Percentiles rank a stretch among this genome's conserved stretches.
phyloP scores from a whole-genome alignment of 1,140 invertebrate species.

The Chrysoperla carnea region DNA sequence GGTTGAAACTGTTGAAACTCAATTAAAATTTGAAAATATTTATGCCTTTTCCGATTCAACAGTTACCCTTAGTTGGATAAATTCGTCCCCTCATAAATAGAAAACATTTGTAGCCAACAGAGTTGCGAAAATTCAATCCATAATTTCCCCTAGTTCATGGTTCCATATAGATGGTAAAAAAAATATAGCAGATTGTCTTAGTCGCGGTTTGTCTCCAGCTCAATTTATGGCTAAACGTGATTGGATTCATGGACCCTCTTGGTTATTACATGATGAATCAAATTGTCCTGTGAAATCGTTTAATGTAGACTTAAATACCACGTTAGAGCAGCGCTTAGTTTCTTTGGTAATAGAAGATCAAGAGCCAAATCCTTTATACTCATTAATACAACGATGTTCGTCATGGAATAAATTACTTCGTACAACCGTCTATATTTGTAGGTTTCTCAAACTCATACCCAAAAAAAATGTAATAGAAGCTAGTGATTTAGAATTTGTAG shows the following conservation, averaged over 20 bases:
- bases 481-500: no score
- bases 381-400: no score
- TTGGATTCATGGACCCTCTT: conserved; percentile 15
- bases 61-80: conserved; percentile 12
- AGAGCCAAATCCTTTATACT: no score
- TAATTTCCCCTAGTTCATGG: conserved; percentile 10
- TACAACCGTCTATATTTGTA: no score
- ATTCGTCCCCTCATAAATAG: conserved; percentile 5
- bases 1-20: background rate
- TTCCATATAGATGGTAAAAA: conserved; percentile 11
- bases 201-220: conserved; percentile 15
- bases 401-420: no score
- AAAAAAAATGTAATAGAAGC: no score
- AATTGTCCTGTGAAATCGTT: conserved; percentile 1
- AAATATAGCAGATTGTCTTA: conserved; percentile 22
- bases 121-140: conserved; percentile 14
- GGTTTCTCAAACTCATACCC: no score
- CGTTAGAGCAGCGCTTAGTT: no score
- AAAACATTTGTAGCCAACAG: conserved; percentile 14
- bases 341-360: no score
- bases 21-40: background rate
- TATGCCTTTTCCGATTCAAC: conserved; percentile 5
- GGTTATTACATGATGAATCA: background rate
- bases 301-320: no score
- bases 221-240: conserved; percentile 8